These are phyloP conservation scores for Pycnonotus jocosus DNA, from an alignment of 2,113 vertebrate genomes.

Conservation along the genomic window DNA sequence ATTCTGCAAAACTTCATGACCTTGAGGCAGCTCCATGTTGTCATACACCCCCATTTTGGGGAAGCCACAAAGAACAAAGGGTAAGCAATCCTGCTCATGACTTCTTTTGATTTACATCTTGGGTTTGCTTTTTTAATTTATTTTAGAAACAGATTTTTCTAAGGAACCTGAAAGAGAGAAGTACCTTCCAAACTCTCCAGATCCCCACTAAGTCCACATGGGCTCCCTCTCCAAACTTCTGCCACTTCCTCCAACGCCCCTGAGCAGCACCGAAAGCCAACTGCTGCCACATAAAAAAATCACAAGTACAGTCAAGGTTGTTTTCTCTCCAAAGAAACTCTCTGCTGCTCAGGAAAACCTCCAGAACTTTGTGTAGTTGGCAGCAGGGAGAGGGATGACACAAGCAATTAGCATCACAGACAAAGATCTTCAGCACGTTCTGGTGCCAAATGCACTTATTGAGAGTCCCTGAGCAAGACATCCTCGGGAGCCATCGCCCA, in stretches of 20 bases:
- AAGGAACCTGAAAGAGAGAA: background rate
- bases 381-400: background rate
- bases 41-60: accelerated
- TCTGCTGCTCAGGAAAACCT: background rate
- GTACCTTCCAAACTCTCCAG: background rate
- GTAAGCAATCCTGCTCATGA: background rate
- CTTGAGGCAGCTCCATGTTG: background rate
- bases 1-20: background rate
- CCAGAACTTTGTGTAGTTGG: background rate
- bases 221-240: background rate
- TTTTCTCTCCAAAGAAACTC: background rate
- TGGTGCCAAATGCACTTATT: background rate
- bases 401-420: background rate
- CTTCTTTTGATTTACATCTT: background rate
- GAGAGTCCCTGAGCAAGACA: background rate
- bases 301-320: background rate
- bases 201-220: background rate
- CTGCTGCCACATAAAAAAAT: accelerated
- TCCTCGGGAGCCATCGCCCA: background rate
- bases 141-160: background rate
- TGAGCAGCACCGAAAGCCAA: background rate
- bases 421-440: background rate
- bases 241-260: background rate
- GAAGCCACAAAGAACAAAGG: background rate
- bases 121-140: background rate